Evolutionary conservation across 2,113 vertebrate species (phyloP).

Genomic region (Macroglossus sobrinus): DNA sequence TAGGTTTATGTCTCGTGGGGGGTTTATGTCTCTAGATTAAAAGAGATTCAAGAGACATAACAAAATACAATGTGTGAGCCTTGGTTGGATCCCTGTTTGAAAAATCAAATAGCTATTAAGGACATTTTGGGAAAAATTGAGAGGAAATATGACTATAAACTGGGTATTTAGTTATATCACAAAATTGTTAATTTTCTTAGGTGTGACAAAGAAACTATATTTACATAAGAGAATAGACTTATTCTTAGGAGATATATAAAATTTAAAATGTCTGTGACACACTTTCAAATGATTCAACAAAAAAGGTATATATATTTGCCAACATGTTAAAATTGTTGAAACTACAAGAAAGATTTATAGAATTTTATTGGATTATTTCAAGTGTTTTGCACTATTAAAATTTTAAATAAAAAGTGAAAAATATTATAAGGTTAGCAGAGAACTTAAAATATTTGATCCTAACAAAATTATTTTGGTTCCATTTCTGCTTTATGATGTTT

Average conservation of each 20-base stretch:
- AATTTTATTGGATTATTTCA: background rate
- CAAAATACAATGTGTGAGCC: background rate
- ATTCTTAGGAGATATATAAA: background rate
- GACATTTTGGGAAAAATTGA: background rate
- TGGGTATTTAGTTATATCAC: background rate
- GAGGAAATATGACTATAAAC: slow-evolving; percentile 8
- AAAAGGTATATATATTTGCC: background rate
- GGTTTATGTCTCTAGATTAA: too few species aligned
- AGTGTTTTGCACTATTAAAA: background rate
- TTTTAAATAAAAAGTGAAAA: background rate
- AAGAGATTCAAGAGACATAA: background rate
- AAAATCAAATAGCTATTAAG: background rate
- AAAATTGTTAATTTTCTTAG: background rate
- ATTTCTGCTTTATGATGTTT: background rate
- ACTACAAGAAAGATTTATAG: background rate
- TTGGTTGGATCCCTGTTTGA: background rate
- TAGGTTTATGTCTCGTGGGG: background rate
- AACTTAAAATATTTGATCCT: slow-evolving; percentile 17
- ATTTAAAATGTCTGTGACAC: background rate
- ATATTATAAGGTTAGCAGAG: background rate
- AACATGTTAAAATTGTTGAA: background rate
- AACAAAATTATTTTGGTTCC: background rate
- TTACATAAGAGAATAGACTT: background rate
- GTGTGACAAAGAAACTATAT: background rate
- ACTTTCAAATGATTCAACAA: background rate